A percentile compares a stretch with the other conserved stretches of the same genome.
Conservation (phyloP, 2,797 vertebrate genomes). For the Hoplostethus atlanticus region DNA sequence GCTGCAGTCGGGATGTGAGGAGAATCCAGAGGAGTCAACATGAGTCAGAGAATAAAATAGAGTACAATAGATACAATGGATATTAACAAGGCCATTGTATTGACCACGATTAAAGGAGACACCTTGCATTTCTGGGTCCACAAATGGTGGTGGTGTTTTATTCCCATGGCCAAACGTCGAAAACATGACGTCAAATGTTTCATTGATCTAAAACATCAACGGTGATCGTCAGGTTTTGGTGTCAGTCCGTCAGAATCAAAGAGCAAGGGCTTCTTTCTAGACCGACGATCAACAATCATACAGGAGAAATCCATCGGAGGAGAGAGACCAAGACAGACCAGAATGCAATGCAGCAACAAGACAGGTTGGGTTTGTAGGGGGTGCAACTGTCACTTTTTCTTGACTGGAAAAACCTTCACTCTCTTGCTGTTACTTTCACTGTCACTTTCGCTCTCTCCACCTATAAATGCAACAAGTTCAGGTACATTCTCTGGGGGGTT, state of each 20-base stretch:
- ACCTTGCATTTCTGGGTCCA: too few relatives aligned
- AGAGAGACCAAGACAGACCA: not conserved
- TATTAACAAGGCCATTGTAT: not conserved
- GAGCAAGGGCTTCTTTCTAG: not conserved
- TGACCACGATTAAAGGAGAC: not conserved
- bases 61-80: not conserved
- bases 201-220: too few relatives aligned
- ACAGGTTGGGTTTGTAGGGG: conserved; percentile 2
- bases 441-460: too few relatives aligned
- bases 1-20: conserved; percentile 53
- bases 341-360: conserved; percentile 1
- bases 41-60: not conserved
- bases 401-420: too few relatives aligned
- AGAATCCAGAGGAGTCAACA: conserved; percentile 47
- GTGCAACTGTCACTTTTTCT: not conserved
- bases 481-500: too few relatives aligned
- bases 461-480: too few relatives aligned
- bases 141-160: not conserved
- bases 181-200: not conserved
- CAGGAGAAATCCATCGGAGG: not conserved
- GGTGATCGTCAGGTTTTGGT: not conserved
- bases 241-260: not conserved
- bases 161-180: too few relatives aligned
- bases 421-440: too few relatives aligned
- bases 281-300: too few relatives aligned